phyloP scores from a whole-genome alignment of 2,797 vertebrate genomes.

The Acanthopagrus latus region DNA sequence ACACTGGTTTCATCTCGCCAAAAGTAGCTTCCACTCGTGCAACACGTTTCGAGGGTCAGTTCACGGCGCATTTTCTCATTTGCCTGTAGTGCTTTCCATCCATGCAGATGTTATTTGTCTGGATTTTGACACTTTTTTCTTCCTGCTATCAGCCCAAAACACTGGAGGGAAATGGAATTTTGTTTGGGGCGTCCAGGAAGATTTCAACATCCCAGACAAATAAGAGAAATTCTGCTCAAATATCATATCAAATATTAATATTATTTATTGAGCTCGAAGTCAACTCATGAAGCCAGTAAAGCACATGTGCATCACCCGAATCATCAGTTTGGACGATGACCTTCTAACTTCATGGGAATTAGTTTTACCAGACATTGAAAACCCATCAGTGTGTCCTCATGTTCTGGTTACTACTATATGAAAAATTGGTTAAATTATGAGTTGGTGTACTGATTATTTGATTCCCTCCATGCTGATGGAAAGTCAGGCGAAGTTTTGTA shows the following conservation, averaged over 20 bases:
- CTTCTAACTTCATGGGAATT: too few species aligned
- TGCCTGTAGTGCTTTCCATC: neutral
- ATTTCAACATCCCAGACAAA: too few species aligned
- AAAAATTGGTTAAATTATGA: neutral
- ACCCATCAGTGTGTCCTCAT: neutral
- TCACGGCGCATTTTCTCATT: slow-evolving; percentile 12
- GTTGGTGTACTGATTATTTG: neutral
- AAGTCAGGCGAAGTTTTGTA: too few species aligned
- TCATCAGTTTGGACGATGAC: too few species aligned
- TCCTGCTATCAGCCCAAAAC: neutral
- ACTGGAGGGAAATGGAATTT: neutral
- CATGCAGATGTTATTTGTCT: slow-evolving; percentile 11
- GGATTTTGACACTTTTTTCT: neutral
- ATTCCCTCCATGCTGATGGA: too few species aligned
- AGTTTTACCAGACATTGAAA: too few species aligned
- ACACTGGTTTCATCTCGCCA: slow-evolving; percentile 26
- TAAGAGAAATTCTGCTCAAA: neutral
- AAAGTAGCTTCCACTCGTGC: neutral
- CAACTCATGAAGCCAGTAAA: too few species aligned
- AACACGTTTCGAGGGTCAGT: neutral
- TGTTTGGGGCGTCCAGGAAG: too few species aligned
- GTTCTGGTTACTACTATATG: too few species aligned
- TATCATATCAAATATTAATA: too few species aligned
- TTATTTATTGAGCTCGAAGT: too few species aligned
- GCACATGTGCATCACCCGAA: too few species aligned